Evolutionary conservation across 2,888 invertebrate species (phyloP).

Genomic region (Idaea aversata): DNA sequence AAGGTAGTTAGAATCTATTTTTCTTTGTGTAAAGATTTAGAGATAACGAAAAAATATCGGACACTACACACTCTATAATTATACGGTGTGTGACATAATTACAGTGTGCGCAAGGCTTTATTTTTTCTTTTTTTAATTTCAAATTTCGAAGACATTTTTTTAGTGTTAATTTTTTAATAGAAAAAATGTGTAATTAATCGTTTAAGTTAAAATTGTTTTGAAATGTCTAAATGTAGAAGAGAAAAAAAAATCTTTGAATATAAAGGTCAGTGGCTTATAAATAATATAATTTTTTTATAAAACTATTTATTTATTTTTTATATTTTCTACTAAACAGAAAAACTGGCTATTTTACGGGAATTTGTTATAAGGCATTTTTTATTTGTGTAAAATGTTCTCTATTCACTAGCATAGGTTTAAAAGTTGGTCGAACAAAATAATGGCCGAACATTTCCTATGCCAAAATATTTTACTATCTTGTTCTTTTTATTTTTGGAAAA

Average conservation of each 20-base stretch:
- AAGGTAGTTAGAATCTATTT: slow-evolving; percentile 38
- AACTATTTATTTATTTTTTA: too few species aligned
- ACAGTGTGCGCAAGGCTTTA: slow-evolving; percentile 40
- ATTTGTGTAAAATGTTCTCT: slow-evolving; percentile 7
- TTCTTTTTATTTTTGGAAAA: too few species aligned
- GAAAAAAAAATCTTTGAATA: too few species aligned
- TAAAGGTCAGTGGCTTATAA: too few species aligned
- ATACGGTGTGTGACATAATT: slow-evolving; percentile 62
- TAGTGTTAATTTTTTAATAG: slow-evolving; percentile 7
- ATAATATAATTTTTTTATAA: too few species aligned
- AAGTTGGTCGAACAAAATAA: slow-evolving; percentile 2
- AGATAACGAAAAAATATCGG: slow-evolving; percentile 45
- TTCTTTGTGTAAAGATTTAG: slow-evolving; percentile 33
- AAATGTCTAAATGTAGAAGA: not conserved
- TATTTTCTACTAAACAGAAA: too few species aligned
- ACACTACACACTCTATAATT: slow-evolving; percentile 50
- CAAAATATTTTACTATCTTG: too few species aligned
- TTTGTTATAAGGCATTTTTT: not conserved
- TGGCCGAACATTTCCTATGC: too few species aligned
- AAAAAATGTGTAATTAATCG: not conserved
- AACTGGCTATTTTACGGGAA: too few species aligned
- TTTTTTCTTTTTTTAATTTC: slow-evolving; percentile 33
- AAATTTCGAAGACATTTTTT: slow-evolving; percentile 7
- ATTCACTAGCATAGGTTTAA: not conserved
- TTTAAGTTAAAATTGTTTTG: slow-evolving; percentile 19